phyloP scores from a whole-genome alignment of 2,797 vertebrate genomes.

The Rhinatrema bivittatum region DNA sequence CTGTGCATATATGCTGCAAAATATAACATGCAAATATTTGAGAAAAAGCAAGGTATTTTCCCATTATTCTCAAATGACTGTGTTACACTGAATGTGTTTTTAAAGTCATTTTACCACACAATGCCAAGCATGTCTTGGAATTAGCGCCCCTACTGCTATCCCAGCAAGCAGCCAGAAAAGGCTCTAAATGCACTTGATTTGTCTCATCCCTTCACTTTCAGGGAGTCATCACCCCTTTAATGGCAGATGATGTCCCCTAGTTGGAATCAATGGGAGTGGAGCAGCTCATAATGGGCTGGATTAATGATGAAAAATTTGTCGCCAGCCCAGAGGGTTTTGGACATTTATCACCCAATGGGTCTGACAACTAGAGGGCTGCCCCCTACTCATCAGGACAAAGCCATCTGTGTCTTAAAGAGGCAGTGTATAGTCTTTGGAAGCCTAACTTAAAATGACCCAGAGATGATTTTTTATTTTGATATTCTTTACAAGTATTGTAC shows the following conservation, averaged over 20 bases:
- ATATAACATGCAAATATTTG: too few relatives aligned
- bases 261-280: constrained; percentile 83
- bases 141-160: constrained; percentile 21
- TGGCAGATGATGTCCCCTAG: constrained; percentile 67
- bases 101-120: constrained; percentile 42
- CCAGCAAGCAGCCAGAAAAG: constrained; percentile 33
- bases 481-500: too few relatives aligned
- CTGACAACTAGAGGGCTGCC: constrained; percentile 58
- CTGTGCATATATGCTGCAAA: too few relatives aligned
- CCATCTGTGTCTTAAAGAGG: constrained; percentile 32
- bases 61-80: background rate
- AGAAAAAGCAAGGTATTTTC: too few relatives aligned
- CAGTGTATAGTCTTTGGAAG: too few relatives aligned
- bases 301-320: constrained; percentile 99
- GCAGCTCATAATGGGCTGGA: constrained; percentile 81
- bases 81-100: constrained; percentile 8
- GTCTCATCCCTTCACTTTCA: constrained; percentile 66
- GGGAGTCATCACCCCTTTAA: constrained; percentile 62
- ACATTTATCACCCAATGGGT: constrained; percentile 83
- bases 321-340: constrained; percentile 69
- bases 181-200: constrained; percentile 55
- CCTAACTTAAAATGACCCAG: too few relatives aligned
- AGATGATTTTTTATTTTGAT: too few relatives aligned
- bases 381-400: constrained; percentile 55
- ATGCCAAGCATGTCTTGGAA: constrained; percentile 9